Conservation (phyloP, 2,888 invertebrate species). For the Coecobrya sp. region DNA sequence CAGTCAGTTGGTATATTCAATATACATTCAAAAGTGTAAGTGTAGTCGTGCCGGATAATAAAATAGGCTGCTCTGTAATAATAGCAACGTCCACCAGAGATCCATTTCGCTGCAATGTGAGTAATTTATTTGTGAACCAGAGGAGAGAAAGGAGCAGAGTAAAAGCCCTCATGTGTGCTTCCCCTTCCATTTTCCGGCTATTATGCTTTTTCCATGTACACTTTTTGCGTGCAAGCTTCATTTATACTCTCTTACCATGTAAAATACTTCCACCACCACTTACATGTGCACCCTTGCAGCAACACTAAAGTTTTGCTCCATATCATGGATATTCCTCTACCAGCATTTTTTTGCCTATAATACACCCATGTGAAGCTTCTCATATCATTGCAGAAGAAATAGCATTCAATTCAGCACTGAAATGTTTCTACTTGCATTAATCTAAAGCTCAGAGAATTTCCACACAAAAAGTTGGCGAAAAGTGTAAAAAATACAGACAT, state of each 20-base stretch:
- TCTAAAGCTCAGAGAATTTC: conserved; percentile 14
- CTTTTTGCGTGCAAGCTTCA: conserved; percentile 30
- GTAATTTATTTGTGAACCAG: conserved; percentile 76
- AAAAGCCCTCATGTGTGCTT: conserved; percentile 82
- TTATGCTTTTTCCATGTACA: conserved; percentile 69
- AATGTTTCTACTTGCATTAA: background rate
- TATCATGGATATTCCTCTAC: background rate
- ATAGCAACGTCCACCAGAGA: conserved; percentile 58
- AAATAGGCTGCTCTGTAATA: conserved; percentile 62
- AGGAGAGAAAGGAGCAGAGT: conserved; percentile 57
- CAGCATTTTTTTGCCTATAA: background rate
- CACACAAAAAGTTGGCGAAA: conserved; percentile 18
- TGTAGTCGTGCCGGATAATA: conserved; percentile 65
- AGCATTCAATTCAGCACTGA: background rate
- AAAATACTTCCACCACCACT: too few species aligned
- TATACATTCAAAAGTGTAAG: background rate
- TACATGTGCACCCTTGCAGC: conserved; percentile 17
- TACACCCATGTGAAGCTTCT: background rate
- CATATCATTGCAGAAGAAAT: too few species aligned
- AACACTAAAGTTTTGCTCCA: background rate
- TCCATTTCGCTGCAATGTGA: conserved; percentile 74
- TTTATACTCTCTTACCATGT: background rate
- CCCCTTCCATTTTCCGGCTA: conserved; percentile 83
- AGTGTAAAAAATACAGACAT: background rate
- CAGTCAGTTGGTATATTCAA: background rate